Evolutionary conservation across 2,113 vertebrate species (phyloP).

Genomic region (Notiomystis cincta): DNA sequence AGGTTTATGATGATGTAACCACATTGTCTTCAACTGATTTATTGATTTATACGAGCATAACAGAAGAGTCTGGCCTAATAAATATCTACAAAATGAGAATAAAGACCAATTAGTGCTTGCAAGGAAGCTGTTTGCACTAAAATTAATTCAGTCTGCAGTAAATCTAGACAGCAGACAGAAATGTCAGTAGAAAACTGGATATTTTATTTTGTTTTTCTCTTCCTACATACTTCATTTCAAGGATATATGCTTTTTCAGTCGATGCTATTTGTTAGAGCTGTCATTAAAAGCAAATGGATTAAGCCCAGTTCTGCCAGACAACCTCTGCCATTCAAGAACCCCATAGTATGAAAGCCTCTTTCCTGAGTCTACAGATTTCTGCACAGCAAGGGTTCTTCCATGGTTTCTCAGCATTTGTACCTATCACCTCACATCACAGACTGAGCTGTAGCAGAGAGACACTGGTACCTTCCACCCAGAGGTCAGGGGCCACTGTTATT

Average conservation of each 20-base stretch:
- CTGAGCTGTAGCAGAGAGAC: neutral
- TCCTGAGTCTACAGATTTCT: neutral
- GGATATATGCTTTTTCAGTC: neutral
- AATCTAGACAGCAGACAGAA: neutral
- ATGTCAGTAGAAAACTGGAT: neutral
- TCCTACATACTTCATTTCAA: neutral
- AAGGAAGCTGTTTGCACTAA: neutral
- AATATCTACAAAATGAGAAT: neutral
- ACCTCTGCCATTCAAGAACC: neutral
- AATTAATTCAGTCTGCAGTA: neutral
- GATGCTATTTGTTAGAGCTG: neutral
- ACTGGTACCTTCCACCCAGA: slow-evolving; percentile 11
- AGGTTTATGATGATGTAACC: neutral
- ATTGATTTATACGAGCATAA: neutral
- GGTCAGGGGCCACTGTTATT: slow-evolving; percentile 67
- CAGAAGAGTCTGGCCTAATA: neutral
- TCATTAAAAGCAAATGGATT: neutral
- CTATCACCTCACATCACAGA: neutral
- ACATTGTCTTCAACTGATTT: neutral
- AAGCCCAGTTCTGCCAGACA: neutral
- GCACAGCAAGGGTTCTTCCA: neutral
- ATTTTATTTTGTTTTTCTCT: neutral
- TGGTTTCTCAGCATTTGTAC: neutral
- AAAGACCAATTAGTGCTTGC: slow-evolving; percentile 10
- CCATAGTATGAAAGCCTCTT: neutral